These are phyloP conservation scores for Hexactinellida sp. DNA, from an alignment of 37 sponge, comb jelly and placozoan species.

Conservation along the genomic window DNA sequence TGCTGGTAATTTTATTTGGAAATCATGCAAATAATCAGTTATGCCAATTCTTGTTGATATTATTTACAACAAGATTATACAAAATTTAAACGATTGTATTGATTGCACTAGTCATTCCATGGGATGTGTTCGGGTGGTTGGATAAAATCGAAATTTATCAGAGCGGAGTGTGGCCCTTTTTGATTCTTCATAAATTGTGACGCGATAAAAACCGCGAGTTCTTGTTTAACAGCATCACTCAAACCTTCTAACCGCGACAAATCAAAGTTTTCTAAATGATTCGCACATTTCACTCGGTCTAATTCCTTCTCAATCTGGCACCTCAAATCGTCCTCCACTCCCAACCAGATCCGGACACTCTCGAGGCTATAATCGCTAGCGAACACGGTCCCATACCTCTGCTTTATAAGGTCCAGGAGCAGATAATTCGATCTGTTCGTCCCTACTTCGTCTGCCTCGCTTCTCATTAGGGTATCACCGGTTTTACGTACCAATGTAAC, in stretches of 20 bases:
- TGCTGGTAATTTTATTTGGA: no score
- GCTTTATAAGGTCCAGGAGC: background rate
- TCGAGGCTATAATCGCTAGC: background rate
- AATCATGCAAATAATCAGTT: no score
- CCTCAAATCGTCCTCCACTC: background rate
- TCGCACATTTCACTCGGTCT: background rate
- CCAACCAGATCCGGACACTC: background rate
- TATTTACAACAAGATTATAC: no score
- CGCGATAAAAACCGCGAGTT: constrained; percentile 15
- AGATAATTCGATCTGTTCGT: background rate
- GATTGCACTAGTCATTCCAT: constrained; percentile 7
- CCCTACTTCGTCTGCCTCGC: background rate
- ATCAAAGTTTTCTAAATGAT: background rate
- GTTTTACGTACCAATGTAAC: background rate
- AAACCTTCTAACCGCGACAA: background rate
- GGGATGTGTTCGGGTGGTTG: background rate
- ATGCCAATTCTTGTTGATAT: no score
- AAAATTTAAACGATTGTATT: no score
- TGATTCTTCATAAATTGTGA: background rate
- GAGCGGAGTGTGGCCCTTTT: background rate
- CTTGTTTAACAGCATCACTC: background rate
- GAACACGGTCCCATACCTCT: background rate
- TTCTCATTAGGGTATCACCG: background rate
- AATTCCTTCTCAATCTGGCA: background rate
- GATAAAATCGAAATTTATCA: background rate